Evolutionary conservation across 2,797 vertebrate genomes (phyloP).

Genomic region (Enteromius thamalakanensis): DNA sequence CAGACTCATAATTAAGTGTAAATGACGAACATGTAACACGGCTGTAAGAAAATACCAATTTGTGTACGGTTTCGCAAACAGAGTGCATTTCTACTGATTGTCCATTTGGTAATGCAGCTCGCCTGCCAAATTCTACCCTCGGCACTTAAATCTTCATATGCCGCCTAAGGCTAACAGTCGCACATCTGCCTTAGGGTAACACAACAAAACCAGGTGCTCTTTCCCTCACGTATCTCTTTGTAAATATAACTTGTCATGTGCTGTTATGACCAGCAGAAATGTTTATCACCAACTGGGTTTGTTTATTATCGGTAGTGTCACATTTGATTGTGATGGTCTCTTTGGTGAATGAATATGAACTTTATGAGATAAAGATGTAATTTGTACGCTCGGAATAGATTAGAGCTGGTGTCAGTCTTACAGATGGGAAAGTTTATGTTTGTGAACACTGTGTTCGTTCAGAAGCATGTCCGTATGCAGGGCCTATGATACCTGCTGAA

Average conservation of each 20-base stretch:
- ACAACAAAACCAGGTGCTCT: conserved; percentile 47
- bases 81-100: conserved; percentile 1
- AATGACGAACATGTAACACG: background rate
- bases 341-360: conserved; percentile 74
- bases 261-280: conserved; percentile 72
- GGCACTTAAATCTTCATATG: conserved; percentile 3
- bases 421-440: conserved; percentile 17
- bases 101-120: background rate
- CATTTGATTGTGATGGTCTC: conserved; percentile 72
- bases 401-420: conserved; percentile 74
- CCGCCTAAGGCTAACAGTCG: conserved; percentile 6
- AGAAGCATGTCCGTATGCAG: background rate
- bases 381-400: conserved; percentile 64
- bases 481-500: conserved; percentile 88
- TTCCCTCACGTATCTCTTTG: conserved; percentile 60
- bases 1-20: conserved; percentile 9
- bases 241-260: conserved; percentile 70
- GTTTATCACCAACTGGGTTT: conserved; percentile 71
- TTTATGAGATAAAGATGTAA: conserved; percentile 75
- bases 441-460: background rate
- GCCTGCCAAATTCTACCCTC: conserved; percentile 16
- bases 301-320: conserved; percentile 76
- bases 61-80: background rate
- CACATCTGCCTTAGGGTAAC: conserved; percentile 26
- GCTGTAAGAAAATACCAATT: background rate